Evolutionary conservation across 2,888 invertebrate genomes (phyloP).

Genomic region (Tigriopus californicus): DNA sequence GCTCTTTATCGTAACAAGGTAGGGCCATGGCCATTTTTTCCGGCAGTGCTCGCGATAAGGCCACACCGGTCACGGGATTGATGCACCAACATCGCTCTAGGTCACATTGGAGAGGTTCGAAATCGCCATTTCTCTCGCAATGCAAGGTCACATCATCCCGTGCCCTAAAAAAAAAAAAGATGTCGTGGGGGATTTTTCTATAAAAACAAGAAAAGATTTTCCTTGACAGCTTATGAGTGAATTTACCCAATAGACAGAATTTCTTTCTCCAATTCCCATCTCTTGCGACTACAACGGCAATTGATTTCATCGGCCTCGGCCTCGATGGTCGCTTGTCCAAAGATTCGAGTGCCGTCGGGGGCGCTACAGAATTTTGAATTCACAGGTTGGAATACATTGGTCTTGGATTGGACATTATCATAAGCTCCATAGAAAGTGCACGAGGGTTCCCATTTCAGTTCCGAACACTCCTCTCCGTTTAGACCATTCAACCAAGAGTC

Average conservation of each 20-base stretch:
- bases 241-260: neutral
- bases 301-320: neutral
- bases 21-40: neutral
- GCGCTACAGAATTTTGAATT: neutral
- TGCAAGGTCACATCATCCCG: neutral
- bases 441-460: neutral
- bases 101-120: slow-evolving; percentile 5
- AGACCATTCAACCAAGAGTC: neutral
- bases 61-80: neutral
- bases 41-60: neutral
- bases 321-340: neutral
- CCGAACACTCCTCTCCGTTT: neutral
- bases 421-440: neutral
- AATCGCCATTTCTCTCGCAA: neutral
- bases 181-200: neutral
- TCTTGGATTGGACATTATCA: neutral
- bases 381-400: neutral
- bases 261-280: neutral
- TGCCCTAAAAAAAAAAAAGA: neutral
- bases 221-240: neutral
- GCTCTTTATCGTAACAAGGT: neutral
- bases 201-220: no score
- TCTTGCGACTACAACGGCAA: neutral
- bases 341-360: neutral
- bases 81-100: slow-evolving; percentile 2